Base-by-base conservation (phyloP, 2,113 vertebrate species). In the Rhinopithecus roxellana region DNA sequence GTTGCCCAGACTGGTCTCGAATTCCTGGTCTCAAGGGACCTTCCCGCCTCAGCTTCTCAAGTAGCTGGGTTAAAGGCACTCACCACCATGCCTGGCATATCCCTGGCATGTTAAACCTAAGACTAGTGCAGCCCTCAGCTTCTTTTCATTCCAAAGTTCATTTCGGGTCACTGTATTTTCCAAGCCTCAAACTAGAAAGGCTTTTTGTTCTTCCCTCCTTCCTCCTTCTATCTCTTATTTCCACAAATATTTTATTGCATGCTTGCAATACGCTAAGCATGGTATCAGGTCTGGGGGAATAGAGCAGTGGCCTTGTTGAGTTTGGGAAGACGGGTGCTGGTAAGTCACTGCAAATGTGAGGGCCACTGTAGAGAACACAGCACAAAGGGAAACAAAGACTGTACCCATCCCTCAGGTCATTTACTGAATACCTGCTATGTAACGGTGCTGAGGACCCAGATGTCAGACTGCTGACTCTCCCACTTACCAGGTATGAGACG, bases 161-260 rank as follows among this genome's bases (percentile, higher is more conserved):
- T 48, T 67, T 70, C 13, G 11, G 43, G 69, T 80, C 61, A 80
- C 55, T 69, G 18, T 79, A 22, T 35, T 67, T 92, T 95, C 80
- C 43, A 92, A 88, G 78, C 4, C 32, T 90, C 84, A 93, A 80
- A 92, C 48, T 83, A 96, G 74, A 86, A 89, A 86, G 13, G 1
- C n/a, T 22, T 70, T 94, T 94, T 81, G 17, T 78, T 70, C 43
- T 91, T 84, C 4, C 27, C 30, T 75, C n/a, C 38, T 78, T 81
- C 12, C 6, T 52, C 6, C 48, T 35, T 91, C 57, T 78, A 43
- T 48, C 25, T 80, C 70, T 78, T 94, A 45, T 72, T 96, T 75
- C 77, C 43, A 61, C 50, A 81, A n/a, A 78, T 85, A 92, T 25
- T 64, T 87, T 87, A 52, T 48, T 80, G 18, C 50, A 55, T 3